Evolutionary conservation across 1,140 invertebrate genomes (phyloP).

Genomic region (Zaprionus inermis): DNA sequence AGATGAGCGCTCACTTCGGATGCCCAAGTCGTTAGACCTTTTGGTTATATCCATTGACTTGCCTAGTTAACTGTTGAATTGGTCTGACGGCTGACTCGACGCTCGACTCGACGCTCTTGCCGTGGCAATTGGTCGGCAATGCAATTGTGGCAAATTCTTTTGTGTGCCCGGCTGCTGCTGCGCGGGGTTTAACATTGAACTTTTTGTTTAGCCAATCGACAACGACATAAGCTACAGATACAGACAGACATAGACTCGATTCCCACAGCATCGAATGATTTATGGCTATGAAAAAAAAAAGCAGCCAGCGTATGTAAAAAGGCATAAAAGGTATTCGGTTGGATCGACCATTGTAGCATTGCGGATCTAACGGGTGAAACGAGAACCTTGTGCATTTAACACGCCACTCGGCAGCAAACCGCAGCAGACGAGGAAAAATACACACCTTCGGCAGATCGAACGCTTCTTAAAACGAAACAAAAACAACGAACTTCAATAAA

Average conservation of each 20-base stretch:
- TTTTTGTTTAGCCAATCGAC: constrained; percentile 53
- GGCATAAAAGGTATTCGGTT: constrained; percentile 54
- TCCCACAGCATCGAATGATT: constrained; percentile 80
- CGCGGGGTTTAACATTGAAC: constrained; percentile 73
- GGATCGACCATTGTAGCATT: constrained; percentile 59
- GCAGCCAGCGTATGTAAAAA: constrained; percentile 60
- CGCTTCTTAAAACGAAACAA: constrained; percentile 10
- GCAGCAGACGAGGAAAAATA: constrained; percentile 26
- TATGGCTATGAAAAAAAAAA: constrained; percentile 55
- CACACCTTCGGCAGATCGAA: constrained; percentile 44
- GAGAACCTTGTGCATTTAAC: constrained; percentile 81
- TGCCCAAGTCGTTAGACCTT: constrained; percentile 72
- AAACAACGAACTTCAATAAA: not conserved
- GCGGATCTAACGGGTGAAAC: constrained; percentile 82
- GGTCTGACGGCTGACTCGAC: constrained; percentile 36
- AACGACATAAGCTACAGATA: constrained; percentile 54
- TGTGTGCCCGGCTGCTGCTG: constrained; percentile 43
- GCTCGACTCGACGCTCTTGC: not conserved
- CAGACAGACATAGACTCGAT: constrained; percentile 50
- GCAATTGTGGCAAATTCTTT: constrained; percentile 77
- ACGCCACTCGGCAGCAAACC: constrained; percentile 45
- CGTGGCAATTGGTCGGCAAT: constrained; percentile 34
- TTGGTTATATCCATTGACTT: constrained; percentile 64
- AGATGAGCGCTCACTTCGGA: constrained; percentile 4
- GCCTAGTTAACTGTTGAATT: constrained; percentile 71